Evolutionary conservation across 2,113 vertebrate species (phyloP), one percentile per base, ranked within the genome.

Genomic region (Paraplagusia blochii): DNA sequence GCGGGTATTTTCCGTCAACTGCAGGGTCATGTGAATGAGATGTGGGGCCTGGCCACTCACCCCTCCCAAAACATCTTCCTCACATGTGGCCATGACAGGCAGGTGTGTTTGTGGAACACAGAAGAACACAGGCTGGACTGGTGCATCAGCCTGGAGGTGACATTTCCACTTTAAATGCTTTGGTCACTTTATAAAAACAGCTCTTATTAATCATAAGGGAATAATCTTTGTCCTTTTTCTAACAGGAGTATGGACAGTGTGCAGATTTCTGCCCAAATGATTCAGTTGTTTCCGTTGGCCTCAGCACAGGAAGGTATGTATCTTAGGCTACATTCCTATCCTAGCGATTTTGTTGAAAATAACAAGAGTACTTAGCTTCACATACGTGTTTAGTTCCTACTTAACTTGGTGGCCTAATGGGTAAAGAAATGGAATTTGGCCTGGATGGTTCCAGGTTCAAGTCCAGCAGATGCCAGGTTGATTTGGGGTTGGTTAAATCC

Each of bases 21-120:
- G 11, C 71, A 95, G 94, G 94, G 94, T 15, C 95, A 96, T 60
- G 91, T 93, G 0, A 94, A 95, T 39, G 95, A 95, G 78, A 90
- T 95, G 79, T 96, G 95, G 95, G 95, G 95, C 0, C 75, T 96
- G 66, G 92, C 94, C 13, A 93, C 94, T 0, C 95, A 96, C 60
- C 94, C 91, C 1, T 88, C 87, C n/a, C 88, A 87, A 61, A 90
- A 91, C 80, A 78, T 91, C 15, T 95, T 96, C 77, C 85, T 95
- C 56, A 93, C 92, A 63, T 95, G 93, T 3, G 93, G 92, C n/a
- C 90, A 95, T 0, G 95, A 96, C 89, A 83, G 87, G 35, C 95
- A 94, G 78, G 90, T 95, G 72, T 95, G 93, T 76, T 65, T 95
- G 65, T 96, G 95, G 95, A 92, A 93, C 12, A 86, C 91, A 1